phyloP scores from a whole-genome alignment of 2,797 vertebrate genomes.

The Syngnathus acus region DNA sequence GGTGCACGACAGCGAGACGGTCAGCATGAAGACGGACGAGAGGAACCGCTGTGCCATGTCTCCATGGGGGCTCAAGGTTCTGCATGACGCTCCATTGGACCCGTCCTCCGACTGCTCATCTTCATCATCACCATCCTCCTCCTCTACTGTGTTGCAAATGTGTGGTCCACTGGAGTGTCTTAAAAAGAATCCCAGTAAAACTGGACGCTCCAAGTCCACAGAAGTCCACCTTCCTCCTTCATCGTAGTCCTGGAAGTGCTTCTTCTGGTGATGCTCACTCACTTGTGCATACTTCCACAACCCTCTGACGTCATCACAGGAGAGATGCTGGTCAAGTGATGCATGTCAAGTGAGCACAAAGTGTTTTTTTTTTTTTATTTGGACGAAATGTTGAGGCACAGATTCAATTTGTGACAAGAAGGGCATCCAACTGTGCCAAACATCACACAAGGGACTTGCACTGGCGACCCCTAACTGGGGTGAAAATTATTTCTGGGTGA shows the following conservation, averaged over 20 bases:
- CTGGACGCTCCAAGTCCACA: constrained; percentile 1
- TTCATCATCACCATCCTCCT: constrained; percentile 13
- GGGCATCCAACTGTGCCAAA: too few species aligned
- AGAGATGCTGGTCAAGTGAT: constrained; percentile 23
- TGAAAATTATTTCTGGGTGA: too few species aligned
- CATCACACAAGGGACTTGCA: too few species aligned
- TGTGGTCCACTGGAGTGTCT: constrained; percentile 17
- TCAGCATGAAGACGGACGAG: constrained; percentile 78
- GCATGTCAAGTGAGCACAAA: not conserved
- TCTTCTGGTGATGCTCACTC: constrained; percentile 22
- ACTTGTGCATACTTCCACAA: constrained; percentile 70
- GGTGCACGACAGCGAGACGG: constrained; percentile 85
- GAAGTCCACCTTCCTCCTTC: constrained; percentile 15
- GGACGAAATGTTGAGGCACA: too few species aligned
- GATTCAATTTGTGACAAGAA: too few species aligned
- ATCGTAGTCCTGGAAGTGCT: constrained; percentile 13
- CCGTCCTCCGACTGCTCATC: constrained; percentile 35
- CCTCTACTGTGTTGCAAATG: constrained; percentile 8
- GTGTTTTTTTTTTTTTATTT: not conserved
- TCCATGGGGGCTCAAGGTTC: constrained; percentile 77
- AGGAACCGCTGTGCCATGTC: constrained; percentile 88
- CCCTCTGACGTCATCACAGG: constrained; percentile 76
- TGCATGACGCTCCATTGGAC: constrained; percentile 69
- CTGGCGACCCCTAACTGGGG: too few species aligned
- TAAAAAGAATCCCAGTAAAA: constrained; percentile 16